Conservation (phyloP, 2,888 invertebrate genomes). For the Drosophila paranaensis region DNA sequence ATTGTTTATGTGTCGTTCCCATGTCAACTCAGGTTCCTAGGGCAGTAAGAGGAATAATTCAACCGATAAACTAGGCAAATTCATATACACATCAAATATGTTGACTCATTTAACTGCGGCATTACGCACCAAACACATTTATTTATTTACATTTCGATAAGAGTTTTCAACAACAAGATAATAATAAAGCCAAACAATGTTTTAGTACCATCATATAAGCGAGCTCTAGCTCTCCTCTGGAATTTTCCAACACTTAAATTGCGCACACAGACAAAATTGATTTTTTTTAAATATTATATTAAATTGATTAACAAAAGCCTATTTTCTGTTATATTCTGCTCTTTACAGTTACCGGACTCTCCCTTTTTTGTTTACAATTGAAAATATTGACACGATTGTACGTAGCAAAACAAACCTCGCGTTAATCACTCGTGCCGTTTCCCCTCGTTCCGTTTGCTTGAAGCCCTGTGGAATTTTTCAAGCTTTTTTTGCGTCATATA, state of each 20-base stretch:
- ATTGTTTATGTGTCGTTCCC: conserved; percentile 30
- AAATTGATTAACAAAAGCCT: background rate
- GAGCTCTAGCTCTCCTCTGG: background rate
- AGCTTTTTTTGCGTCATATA: conserved; percentile 71
- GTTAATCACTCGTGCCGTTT: conserved; percentile 24
- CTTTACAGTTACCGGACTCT: conserved; percentile 35
- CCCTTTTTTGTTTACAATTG: conserved; percentile 14
- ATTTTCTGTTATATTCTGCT: background rate
- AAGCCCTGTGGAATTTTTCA: conserved; percentile 61
- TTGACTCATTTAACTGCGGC: conserved; percentile 4
- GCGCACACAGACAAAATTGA: background rate
- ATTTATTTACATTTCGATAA: conserved; percentile 20
- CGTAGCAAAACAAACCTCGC: conserved; percentile 70
- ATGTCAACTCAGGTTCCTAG: conserved; percentile 32
- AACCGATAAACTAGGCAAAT: conserved; percentile 14
- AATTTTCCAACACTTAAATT: conserved; percentile 8
- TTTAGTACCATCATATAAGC: conserved; percentile 1
- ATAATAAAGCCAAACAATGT: conserved; percentile 28
- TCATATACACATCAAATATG: conserved; percentile 10
- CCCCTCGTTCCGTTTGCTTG: conserved; percentile 14
- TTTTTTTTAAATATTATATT: background rate
- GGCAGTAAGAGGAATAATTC: conserved; percentile 7
- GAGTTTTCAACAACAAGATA: conserved; percentile 16
- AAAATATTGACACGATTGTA: conserved; percentile 36
- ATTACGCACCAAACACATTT: conserved; percentile 2